Percentiles rank a stretch among this genome's conserved stretches.
phyloP scores from a whole-genome alignment of 1,140 invertebrate species.

The Cheumatopsyche charites region DNA sequence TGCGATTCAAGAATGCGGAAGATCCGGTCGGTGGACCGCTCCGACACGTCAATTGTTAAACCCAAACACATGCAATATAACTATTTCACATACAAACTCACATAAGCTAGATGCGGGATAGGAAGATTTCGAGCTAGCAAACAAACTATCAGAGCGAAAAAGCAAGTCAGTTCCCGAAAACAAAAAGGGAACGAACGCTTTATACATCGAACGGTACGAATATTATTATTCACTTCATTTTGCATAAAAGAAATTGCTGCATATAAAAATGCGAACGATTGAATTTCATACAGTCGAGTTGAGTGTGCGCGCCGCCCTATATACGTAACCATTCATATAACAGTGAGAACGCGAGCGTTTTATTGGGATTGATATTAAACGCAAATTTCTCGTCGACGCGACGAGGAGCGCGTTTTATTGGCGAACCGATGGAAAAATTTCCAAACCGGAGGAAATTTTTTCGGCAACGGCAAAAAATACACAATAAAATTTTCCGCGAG shows the following conservation, averaged over 20 bases:
- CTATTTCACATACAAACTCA: no score
- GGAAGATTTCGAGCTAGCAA: no score
- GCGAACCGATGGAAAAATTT: constrained; percentile 9
- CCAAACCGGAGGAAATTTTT: background rate
- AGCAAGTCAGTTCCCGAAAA: no score
- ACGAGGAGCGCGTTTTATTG: constrained; percentile 13
- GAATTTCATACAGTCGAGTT: constrained; percentile 7
- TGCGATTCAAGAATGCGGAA: no score
- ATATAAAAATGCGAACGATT: constrained; percentile 23
- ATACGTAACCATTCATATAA: no score
- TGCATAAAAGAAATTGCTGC: constrained; percentile 23
- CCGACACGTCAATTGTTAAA: no score
- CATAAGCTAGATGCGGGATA: no score
- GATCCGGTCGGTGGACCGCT: no score
- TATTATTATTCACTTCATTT: constrained; percentile 15
- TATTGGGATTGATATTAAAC: constrained; percentile 27
- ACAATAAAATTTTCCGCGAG: constrained; percentile 9
- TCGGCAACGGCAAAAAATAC: background rate
- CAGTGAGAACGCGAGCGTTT: constrained; percentile 12
- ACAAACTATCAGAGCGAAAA: no score
- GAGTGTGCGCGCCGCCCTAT: background rate
- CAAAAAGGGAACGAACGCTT: background rate
- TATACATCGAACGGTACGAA: constrained; percentile 1
- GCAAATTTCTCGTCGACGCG: constrained; percentile 22
- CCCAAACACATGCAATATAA: no score